Evolutionary conservation across 1,140 invertebrate species (phyloP).

Genomic region (Hylaeus volcanicus): DNA sequence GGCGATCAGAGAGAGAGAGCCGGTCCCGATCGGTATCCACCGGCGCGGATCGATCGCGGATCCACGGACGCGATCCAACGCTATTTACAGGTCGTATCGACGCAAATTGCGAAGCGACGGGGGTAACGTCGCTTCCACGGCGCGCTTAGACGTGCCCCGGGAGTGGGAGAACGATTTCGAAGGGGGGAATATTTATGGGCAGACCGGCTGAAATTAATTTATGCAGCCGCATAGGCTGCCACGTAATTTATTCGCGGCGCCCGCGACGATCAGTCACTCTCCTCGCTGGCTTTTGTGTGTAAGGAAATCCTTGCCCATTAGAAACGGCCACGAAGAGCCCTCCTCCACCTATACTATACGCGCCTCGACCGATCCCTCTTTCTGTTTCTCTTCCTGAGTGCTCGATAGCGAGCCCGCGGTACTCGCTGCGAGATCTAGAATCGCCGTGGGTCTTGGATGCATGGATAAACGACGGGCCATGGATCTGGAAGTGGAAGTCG

Average conservation of each 20-base stretch:
- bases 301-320: conserved; percentile 73
- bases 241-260: conserved; percentile 78
- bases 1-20: neutral
- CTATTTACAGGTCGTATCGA: conserved; percentile 53
- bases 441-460: neutral
- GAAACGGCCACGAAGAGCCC: conserved; percentile 67
- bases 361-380: neutral
- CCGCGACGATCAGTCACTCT: conserved; percentile 77
- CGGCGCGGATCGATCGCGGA: neutral
- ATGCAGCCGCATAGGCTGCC: conserved; percentile 79
- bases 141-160: conserved; percentile 46
- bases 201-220: conserved; percentile 78
- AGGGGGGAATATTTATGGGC: conserved; percentile 76
- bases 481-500: neutral
- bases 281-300: conserved; percentile 74
- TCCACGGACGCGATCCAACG: neutral
- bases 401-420: conserved; percentile 10
- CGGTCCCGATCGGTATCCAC: neutral
- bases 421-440: neutral
- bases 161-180: conserved; percentile 73
- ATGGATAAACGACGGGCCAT: neutral
- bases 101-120: conserved; percentile 60
- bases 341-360: conserved; percentile 58
- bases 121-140: conserved; percentile 33
- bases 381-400: neutral